phyloP scores from a whole-genome alignment of 1,140 invertebrate genomes.

The Archegozetes longisetosus region DNA sequence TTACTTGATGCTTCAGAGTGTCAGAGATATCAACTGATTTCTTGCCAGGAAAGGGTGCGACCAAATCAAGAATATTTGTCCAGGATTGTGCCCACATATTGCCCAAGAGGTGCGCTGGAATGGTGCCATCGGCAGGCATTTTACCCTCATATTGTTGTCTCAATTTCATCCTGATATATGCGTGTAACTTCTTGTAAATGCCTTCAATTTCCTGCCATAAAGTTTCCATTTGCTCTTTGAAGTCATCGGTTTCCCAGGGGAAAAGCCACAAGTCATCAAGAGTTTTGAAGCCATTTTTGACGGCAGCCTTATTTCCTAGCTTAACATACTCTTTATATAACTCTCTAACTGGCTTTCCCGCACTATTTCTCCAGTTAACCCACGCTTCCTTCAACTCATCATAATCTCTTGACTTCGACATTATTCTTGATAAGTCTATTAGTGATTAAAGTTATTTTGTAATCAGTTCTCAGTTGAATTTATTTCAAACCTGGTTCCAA shows the following conservation, averaged over 20 bases:
- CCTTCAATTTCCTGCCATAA: slow-evolving; percentile 68
- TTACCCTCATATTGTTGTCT: slow-evolving; percentile 38
- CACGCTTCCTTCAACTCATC: slow-evolving; percentile 55
- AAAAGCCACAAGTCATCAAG: slow-evolving; percentile 16
- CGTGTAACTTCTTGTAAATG: slow-evolving; percentile 69
- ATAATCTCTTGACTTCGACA: slow-evolving; percentile 51
- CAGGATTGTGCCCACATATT: slow-evolving; percentile 87
- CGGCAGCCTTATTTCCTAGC: slow-evolving; percentile 58
- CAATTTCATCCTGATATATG: slow-evolving; percentile 67
- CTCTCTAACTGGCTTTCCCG: slow-evolving; percentile 51
- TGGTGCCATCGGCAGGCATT: slow-evolving; percentile 42
- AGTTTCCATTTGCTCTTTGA: slow-evolving; percentile 48
- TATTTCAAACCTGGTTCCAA: slow-evolving; percentile 48
- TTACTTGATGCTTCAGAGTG: neutral
- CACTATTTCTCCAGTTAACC: slow-evolving; percentile 47
- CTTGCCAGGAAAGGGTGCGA: slow-evolving; percentile 54
- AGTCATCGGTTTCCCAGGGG: slow-evolving; percentile 14
- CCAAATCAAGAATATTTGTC: slow-evolving; percentile 58
- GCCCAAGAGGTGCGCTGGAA: slow-evolving; percentile 79
- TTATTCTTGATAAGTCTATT: slow-evolving; percentile 44
- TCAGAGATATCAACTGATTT: slow-evolving; percentile 42
- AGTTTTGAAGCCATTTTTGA: slow-evolving; percentile 21
- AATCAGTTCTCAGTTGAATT: too few relatives aligned
- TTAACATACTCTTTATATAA: slow-evolving; percentile 58
- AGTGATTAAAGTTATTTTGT: too few relatives aligned